These are phyloP conservation scores for Sander lucioperca DNA, from an alignment of 2,113 vertebrate species.

Conservation along the genomic window DNA sequence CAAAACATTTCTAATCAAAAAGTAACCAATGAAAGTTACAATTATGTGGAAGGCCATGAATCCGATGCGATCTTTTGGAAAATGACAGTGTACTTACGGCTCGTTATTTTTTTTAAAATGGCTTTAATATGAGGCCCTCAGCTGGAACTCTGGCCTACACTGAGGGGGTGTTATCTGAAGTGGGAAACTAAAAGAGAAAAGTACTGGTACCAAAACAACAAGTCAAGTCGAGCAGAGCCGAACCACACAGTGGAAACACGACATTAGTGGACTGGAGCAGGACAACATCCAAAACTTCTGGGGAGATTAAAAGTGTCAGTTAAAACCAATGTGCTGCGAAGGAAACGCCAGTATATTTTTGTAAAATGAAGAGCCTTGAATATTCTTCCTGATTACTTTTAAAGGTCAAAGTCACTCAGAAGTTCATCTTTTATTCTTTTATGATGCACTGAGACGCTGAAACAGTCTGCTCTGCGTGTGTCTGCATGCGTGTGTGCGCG, in stretches of 20 bases:
- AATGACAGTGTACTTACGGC: neutral
- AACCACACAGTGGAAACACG: no score
- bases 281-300: no score
- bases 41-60: neutral
- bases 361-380: neutral
- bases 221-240: no score
- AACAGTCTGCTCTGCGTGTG: conserved; percentile 10
- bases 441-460: conserved; percentile 35
- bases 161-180: no score
- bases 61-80: neutral
- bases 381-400: neutral
- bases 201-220: no score
- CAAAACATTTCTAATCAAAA: neutral
- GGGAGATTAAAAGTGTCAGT: no score
- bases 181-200: no score
- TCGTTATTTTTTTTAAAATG: neutral
- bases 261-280: no score
- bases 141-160: no score
- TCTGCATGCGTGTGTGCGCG: conserved; percentile 31
- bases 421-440: conserved; percentile 22
- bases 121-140: no score
- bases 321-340: no score
- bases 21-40: conserved; percentile 32
- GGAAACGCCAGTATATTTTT: neutral
- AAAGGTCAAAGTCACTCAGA: conserved; percentile 9